Evolutionary conservation across 64 coral and sea anemone species (phyloP).

Genomic region (Montipora sp.): DNA sequence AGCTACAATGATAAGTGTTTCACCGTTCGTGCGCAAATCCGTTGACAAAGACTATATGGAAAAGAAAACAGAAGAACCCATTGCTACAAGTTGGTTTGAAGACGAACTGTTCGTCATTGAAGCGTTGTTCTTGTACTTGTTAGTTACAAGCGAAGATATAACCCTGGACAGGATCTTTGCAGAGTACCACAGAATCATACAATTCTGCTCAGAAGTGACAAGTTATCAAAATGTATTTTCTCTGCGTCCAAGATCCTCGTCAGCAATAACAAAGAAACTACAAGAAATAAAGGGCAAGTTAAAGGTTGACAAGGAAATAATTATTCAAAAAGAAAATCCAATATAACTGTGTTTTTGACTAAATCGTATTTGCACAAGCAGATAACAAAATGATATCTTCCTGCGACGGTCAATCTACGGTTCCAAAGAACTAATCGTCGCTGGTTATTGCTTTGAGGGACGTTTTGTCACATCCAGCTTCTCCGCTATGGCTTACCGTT

Average conservation of each 20-base stretch:
- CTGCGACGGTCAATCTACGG: background rate
- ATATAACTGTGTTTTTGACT: constrained; percentile 21
- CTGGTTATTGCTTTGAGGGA: constrained; percentile 15
- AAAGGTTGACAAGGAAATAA: constrained; percentile 16
- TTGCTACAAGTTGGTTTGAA: constrained; percentile 32
- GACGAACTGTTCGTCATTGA: constrained; percentile 16
- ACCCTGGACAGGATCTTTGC: constrained; percentile 1
- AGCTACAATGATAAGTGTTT: too few species aligned
- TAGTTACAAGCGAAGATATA: constrained; percentile 2
- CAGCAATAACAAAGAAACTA: constrained; percentile 28
- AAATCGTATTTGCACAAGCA: constrained; percentile 19
- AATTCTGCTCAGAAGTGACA: constrained; percentile 12
- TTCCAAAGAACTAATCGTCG: background rate
- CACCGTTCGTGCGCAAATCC: too few species aligned
- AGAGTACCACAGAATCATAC: constrained; percentile 17
- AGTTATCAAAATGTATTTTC: constrained; percentile 31
- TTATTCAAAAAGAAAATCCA: constrained; percentile 33
- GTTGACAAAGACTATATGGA: constrained; percentile 19
- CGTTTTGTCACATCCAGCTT: constrained; percentile 2
- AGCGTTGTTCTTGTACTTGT: constrained; percentile 9
- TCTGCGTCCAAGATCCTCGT: background rate
- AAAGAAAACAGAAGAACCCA: constrained; percentile 25
- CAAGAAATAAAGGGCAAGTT: constrained; percentile 10
- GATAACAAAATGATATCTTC: constrained; percentile 16
- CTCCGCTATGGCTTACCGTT: background rate